Evolutionary conservation across 64 coral and sea anemone species (phyloP).

Genomic region (Actinia equina): DNA sequence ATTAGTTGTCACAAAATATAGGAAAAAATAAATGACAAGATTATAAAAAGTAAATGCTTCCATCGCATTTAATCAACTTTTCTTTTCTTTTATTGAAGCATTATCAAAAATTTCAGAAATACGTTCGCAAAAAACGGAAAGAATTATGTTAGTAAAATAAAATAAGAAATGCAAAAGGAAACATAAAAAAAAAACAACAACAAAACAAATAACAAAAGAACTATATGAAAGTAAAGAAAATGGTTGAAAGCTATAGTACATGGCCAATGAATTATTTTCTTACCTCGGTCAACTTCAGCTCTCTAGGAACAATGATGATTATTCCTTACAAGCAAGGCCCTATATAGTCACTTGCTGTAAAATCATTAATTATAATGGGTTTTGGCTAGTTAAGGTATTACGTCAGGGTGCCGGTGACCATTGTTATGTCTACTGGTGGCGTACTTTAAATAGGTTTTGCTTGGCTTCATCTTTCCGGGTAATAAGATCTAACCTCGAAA

Average conservation of each 20-base stretch:
- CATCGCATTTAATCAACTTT: neutral
- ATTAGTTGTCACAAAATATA: too few species aligned
- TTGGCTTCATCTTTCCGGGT: neutral
- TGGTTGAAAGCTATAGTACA: neutral
- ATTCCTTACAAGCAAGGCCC: neutral
- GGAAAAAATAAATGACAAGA: too few species aligned
- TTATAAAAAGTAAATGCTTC: too few species aligned
- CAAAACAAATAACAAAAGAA: neutral
- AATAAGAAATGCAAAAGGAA: neutral
- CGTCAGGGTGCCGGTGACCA: neutral
- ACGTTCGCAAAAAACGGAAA: too few species aligned
- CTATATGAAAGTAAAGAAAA: neutral
- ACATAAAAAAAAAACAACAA: neutral
- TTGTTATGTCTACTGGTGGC: slow-evolving; percentile 24
- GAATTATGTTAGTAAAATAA: neutral
- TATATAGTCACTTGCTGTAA: slow-evolving; percentile 4
- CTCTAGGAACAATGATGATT: neutral
- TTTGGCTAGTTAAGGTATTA: neutral
- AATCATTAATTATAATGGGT: slow-evolving; percentile 34
- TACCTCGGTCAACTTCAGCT: slow-evolving; percentile 12
- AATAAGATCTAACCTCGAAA: neutral
- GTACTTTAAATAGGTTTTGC: neutral
- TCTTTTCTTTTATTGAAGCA: neutral
- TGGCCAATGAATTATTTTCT: neutral
- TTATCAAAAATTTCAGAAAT: too few species aligned